Evolutionary conservation across 1,140 invertebrate species (phyloP), one percentile per base, ranked within the genome.

Genomic region (Schlechtendalia chinensis): DNA sequence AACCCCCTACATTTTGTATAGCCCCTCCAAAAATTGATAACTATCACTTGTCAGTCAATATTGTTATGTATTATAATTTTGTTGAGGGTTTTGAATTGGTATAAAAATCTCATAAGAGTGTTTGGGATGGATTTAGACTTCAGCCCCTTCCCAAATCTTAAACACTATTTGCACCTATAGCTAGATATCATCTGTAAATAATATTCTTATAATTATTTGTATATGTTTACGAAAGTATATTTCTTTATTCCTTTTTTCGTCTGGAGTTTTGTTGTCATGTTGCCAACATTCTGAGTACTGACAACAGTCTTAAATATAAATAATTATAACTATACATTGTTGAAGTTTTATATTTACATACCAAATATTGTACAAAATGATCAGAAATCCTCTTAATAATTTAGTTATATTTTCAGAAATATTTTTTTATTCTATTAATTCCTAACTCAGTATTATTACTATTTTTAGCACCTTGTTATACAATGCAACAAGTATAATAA

Each of bases 251-350:
- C 4, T 14, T 69, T 50, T 47, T 69, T 47, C 39, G 39, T 69
- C 39, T 69, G n/a, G 65, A 69, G 39, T 22, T 69, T 69, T 22
- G 65, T 47, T 22, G 65, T 69, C n/a, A 47, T n/a, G 10, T 47
- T 69, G 65, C 39, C 65, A 47, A 69, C 16, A 4, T 47, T 69
- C 12, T 5, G 14, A 22, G 39, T 69, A 16, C n/a, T 22, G 19
- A 22, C 39, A 22, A n/a, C 56, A 58, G 39, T 39, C 8, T 47
- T 45, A 69, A n/a, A 22, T 69, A 69, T 67, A 67, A 67, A 67
- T 67, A 45, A 45, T 67, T 45, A 29, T 67, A 67, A 67, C 63
- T 17, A 22, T 45, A n/a, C 22, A 24, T 58, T 58, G n/a, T n/a
- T 58, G 56, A 24, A 1, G 24, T 24, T 58, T 54, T 17, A 3